Base-by-base conservation (phyloP, 2,797 vertebrate genomes). In the Catostomus latipinnis region DNA sequence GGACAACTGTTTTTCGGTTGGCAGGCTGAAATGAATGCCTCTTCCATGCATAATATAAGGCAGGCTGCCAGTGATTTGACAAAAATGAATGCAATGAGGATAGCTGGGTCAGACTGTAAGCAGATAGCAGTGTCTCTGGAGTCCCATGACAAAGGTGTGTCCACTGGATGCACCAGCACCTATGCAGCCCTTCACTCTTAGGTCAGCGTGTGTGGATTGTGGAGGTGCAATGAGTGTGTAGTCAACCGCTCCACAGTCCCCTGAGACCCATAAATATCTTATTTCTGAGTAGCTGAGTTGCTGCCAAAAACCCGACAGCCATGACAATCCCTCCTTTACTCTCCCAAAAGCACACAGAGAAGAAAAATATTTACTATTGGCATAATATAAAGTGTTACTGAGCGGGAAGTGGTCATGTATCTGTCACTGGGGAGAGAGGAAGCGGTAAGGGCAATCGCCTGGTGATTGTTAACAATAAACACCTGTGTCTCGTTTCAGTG, bases 251-350 rank as follows among this genome's bases (percentile, higher is more conserved):
- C 63, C 60, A 6, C 72, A 71, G 82, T 77, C 84, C 80, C 61
- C 75, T 58, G 49, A 65, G 82, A 86, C 82, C 85, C 82, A 88
- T 12, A 62, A n/a, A 58, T 76, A 61, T 77, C 75, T 66, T 73
- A 71, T 77, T 68, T 78, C 76, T 58, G 34, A 34, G 12, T 6
- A 50, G 18, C 22, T 53, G 6, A 74, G 56, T n/a, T 76, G n/a
- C 46, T 60, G 60, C 74, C 74, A 74, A 81, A 72, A 22, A 5
- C 60, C 7, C 60, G 76, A 81, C 63, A 75, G 16, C 48, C 57
- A 11, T 13, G 18, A 67, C 7, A 12, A 61, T 66, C 52, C 34
- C 76, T n/a, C 14, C 8, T 16, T 49, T 14, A 34, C 34, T 34
- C 9, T 10, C 50, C 11, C 6, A 11, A 6, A 62, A 63, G 48